Base-by-base conservation (phyloP, 2,113 vertebrate genomes). In the Centropristis striata region DNA sequence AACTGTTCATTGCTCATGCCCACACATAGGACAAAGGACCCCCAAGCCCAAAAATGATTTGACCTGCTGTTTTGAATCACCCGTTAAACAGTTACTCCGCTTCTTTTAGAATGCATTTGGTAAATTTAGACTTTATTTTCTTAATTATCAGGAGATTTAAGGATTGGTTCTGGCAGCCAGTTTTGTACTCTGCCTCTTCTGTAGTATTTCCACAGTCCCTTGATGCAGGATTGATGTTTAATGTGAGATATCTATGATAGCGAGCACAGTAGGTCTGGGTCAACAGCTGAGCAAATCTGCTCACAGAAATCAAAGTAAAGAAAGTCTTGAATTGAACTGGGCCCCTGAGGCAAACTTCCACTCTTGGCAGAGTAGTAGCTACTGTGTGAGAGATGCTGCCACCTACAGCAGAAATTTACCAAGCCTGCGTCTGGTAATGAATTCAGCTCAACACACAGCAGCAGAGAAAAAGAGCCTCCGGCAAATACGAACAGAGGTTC, bases 401-500 rank as follows among this genome's bases (percentile, higher is more conserved):
- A 90, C 84, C 90, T 91, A 88, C 89, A 90, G 90, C 75, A 88
- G 88, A 81, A 78, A 89, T 60, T n/a, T 37, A 63, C 78, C 75
- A 69, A 72, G 67, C 64, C 74, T 50, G 37, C 2, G 72, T 50
- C 69, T 73, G 61, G 71, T 90, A 93, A 93, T 92, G 86, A 89
- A 91, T 90, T 89, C 90, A 77, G 60, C 81, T 78, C 84, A 57
- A 73, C 84, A 76, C 64, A 44, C 61, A 88, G 88, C 66, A 64
- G 83, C 67, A 65, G 68, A 81, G 66, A 86, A 83, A 80, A 83
- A 81, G 86, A 80, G 86, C 92, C 90, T 88, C 69, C 7, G 86
- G 91, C 90, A 86, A 91, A 84, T 68, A 85, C 8, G 63, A 89
- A 89, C 86, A 91, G 78, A 86, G 86, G 78, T 86, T 87, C 77